Percentiles rank a stretch among this genome's conserved stretches.
phyloP scores from a whole-genome alignment of 2,888 invertebrate species.

The Tortrix viridana region DNA sequence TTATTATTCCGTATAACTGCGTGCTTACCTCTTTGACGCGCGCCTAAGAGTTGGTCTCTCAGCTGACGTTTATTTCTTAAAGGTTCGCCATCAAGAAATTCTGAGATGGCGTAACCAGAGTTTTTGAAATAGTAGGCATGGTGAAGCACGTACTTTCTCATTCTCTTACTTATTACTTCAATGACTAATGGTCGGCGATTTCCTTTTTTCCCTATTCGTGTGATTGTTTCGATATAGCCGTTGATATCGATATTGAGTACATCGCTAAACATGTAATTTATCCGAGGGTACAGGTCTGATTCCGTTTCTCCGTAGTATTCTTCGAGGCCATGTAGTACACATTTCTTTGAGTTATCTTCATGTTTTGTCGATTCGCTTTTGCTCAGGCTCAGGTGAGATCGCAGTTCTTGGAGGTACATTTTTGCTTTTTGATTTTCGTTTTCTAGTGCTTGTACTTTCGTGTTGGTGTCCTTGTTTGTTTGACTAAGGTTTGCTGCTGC shows the following conservation, averaged over 20 bases:
- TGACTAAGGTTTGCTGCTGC: too few species aligned
- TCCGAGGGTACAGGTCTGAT: background rate
- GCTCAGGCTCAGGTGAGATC: too few species aligned
- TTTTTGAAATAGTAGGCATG: background rate
- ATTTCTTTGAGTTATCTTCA: background rate
- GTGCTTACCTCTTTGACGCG: background rate
- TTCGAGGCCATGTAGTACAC: background rate
- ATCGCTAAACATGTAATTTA: background rate
- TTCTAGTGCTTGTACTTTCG: background rate
- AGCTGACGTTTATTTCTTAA: background rate
- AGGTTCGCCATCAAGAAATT: background rate
- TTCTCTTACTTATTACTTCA: background rate
- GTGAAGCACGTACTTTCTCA: background rate
- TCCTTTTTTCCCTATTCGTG: background rate
- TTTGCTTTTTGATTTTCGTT: background rate
- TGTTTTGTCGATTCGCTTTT: too few species aligned
- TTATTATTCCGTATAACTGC: background rate
- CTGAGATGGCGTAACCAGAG: background rate
- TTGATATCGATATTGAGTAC: background rate
- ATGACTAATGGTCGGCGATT: background rate
- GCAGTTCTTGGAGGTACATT: background rate
- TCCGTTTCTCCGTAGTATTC: constrained; percentile 1
- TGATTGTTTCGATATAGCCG: background rate
- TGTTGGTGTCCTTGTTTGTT: too few species aligned
- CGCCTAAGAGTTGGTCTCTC: background rate